Evolutionary conservation across 30 jellyfish, hydroid and myxozoan species (phyloP), one percentile per base, ranked within the genome.

Genomic region (Hydractinia symbiolongicarpus): DNA sequence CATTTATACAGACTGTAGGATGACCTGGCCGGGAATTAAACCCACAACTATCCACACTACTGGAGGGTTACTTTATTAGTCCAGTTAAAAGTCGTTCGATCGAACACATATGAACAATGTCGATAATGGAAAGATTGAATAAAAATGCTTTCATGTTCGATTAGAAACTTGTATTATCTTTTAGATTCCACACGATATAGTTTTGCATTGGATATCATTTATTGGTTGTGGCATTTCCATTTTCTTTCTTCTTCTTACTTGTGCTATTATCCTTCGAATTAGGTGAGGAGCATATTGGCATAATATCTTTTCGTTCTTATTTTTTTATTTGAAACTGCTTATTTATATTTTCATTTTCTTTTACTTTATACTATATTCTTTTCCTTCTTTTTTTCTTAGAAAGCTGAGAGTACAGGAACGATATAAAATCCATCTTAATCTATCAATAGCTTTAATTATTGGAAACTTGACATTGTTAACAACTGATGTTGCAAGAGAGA

Each of bases 351-450:
- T n/a, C n/a, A n/a, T n/a, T n/a, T n/a, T n/a, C n/a, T n/a, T n/a
- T n/a, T n/a, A n/a, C n/a, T n/a, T n/a, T n/a, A 3, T 58, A 11
- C 19, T 58, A 13, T 13, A 20, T 11, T 21, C 9, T 13, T 11
- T 30, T 9, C 9, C 8, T 9, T 7, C 1, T 30, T 71, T 71
- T 71, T 71, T 7, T 6, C 51, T 71, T 19, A 71, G 80, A 20
- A 71, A 71, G 30, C n/a, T 71, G 9, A 55, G 80, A 15, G 40
- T 20, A 5, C 56, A 71, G 44, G 9, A 19, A 5, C 80, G 80
- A 6, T 71, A 71, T 20, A 55, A 50, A 71, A 71, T 71, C 80
- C 80, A 71, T 50, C n/a, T 71, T n/a, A 30, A 71, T 50, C 80
- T 71, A 2, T 71, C 67, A 9, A 19, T 71, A 8, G 80, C 80